These are phyloP conservation scores for Synanceia verrucosa DNA, from an alignment of 2,797 vertebrate genomes.

Conservation along the genomic window DNA sequence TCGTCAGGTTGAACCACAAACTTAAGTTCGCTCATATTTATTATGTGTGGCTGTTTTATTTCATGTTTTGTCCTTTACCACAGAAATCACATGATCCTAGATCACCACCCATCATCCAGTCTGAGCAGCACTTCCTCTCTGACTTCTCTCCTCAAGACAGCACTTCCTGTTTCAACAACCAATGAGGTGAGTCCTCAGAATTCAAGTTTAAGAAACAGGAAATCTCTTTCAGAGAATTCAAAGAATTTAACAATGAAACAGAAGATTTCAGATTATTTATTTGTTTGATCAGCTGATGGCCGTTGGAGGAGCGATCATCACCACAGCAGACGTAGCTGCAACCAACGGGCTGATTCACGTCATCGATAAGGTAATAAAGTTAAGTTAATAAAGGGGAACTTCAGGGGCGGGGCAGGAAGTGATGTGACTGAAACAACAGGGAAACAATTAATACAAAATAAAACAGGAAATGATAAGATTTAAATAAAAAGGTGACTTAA, in stretches of 20 bases:
- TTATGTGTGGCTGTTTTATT: background rate
- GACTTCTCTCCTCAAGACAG: conserved; percentile 81
- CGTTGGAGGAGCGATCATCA: conserved; percentile 84
- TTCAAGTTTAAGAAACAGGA: no score
- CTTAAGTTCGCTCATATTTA: background rate
- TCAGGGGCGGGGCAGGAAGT: no score
- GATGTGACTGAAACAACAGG: no score
- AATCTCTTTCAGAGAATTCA: no score
- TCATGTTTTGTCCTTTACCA: background rate
- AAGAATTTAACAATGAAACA: no score
- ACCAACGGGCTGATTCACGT: conserved; percentile 93
- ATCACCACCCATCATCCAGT: conserved; percentile 75
- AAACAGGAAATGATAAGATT: no score
- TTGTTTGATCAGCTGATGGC: conserved; percentile 77
- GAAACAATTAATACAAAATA: no score
- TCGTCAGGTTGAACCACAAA: conserved; percentile 90
- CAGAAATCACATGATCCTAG: conserved; percentile 88
- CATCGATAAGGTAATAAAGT: conserved; percentile 86
- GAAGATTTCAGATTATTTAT: background rate
- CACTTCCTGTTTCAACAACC: conserved; percentile 81
- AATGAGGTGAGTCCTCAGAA: conserved; percentile 79
- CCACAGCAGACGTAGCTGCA: conserved; percentile 81
- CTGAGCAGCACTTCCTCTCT: conserved; percentile 82
- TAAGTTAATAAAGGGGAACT: background rate
- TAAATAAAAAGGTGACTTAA: no score